Percentiles rank a stretch among this genome's conserved stretches.
Evolutionary conservation across 1,140 invertebrate genomes (phyloP).

Genomic region (Trachelipus rathkii): DNA sequence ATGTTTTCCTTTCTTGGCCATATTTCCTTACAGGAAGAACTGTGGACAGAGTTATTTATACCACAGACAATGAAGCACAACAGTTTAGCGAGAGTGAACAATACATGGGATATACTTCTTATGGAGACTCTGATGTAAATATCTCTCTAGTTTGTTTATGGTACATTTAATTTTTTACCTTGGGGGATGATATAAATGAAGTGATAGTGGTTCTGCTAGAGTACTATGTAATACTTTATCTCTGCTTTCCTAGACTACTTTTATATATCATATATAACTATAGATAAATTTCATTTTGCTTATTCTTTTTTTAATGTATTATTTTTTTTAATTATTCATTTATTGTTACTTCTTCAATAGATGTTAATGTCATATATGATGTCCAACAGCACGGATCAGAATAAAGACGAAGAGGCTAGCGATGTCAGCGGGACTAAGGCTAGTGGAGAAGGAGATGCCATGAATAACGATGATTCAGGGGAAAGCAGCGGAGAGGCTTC

Average conservation of each 20-base stretch:
- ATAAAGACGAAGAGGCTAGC: background rate
- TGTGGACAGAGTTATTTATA: background rate
- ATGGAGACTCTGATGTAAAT: background rate
- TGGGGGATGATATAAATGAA: background rate
- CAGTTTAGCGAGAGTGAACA: background rate
- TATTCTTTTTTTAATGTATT: no score
- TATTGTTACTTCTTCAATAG: background rate
- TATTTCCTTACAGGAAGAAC: background rate
- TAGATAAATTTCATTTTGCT: no score
- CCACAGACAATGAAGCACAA: background rate
- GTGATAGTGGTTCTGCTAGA: no score
- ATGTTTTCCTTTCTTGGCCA: background rate
- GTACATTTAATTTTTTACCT: background rate
- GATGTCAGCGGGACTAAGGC: background rate
- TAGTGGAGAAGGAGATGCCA: background rate
- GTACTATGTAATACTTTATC: no score
- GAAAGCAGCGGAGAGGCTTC: background rate
- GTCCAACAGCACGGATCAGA: background rate
- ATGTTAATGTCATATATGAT: background rate
- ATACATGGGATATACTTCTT: background rate
- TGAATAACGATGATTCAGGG: background rate
- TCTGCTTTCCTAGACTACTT: no score
- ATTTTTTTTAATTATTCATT: no score
- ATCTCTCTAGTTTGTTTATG: background rate
- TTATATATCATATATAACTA: no score